Evolutionary conservation across 2,888 invertebrate genomes (phyloP).

Genomic region (Rhogogaster chlorosoma): DNA sequence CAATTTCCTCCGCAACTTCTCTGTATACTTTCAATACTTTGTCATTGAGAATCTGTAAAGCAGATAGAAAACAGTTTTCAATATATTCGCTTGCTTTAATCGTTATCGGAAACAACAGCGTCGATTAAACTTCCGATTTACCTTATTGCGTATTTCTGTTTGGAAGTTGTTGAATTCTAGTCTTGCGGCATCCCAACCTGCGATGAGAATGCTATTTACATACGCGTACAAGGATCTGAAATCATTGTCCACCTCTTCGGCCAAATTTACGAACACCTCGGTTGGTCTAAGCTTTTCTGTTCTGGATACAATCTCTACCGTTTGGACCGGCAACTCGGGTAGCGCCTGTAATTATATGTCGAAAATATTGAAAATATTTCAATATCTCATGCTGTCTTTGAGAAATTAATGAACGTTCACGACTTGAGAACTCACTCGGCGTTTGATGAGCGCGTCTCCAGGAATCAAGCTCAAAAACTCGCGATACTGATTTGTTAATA

Average conservation of each 20-base stretch:
- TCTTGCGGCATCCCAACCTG: not conserved
- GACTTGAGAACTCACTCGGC: not conserved
- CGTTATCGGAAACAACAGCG: not conserved
- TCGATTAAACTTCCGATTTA: not conserved
- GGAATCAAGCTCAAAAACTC: conserved; percentile 5
- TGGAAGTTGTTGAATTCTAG: not conserved
- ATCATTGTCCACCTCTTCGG: not conserved
- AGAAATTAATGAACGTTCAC: not conserved
- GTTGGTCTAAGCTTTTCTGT: not conserved
- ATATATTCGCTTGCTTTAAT: not conserved
- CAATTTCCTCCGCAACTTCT: not conserved
- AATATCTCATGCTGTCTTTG: not conserved
- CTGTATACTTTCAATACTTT: not conserved
- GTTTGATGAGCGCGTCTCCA: conserved; percentile 12
- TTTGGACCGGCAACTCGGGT: not conserved
- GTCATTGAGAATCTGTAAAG: conserved; percentile 17
- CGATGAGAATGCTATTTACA: not conserved
- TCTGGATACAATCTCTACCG: not conserved
- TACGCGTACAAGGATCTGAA: not conserved
- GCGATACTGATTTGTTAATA: not conserved
- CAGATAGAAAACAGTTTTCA: not conserved
- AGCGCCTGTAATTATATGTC: not conserved
- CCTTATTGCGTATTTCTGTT: not conserved
- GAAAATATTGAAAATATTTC: not conserved
- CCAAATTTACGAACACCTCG: conserved; percentile 7